phyloP scores from a whole-genome alignment of 2,113 vertebrate genomes.

The Brachyhypopomus occidentalis region DNA sequence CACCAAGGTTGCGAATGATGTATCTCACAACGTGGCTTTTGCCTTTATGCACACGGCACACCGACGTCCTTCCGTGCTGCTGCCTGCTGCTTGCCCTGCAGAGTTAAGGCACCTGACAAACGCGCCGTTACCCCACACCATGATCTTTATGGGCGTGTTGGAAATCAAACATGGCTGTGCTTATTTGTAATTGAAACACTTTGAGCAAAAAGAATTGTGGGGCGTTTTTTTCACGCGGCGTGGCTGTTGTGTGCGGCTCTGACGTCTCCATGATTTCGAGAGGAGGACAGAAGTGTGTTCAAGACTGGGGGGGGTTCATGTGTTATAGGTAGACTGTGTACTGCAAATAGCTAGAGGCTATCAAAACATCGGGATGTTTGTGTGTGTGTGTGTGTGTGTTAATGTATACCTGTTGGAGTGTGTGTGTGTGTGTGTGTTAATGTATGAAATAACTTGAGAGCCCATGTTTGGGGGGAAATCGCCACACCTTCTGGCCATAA shows the following conservation, averaged over 20 bases:
- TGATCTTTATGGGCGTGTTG: too few species aligned
- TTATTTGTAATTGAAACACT: too few species aligned
- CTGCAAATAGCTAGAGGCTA: constrained; percentile 33
- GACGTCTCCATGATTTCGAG: background rate
- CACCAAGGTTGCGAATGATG: background rate
- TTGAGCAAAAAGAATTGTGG: too few species aligned
- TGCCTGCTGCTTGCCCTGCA: too few species aligned
- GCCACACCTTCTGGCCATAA: constrained; percentile 4
- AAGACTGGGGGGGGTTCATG: constrained; percentile 46
- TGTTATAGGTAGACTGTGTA: constrained; percentile 31
- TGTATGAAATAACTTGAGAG: constrained; percentile 35
- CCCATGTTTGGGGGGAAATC: constrained; percentile 27
- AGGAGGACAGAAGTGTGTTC: too few species aligned
- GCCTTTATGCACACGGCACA: too few species aligned
- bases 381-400: constrained; percentile 53
- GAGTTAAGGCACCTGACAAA: too few species aligned
- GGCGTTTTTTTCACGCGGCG: background rate
- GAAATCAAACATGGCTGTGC: too few species aligned
- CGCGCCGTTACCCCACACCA: too few species aligned
- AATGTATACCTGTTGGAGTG: constrained; percentile 28
- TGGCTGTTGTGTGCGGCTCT: background rate
- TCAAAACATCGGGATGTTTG: constrained; percentile 18
- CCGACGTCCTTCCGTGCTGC: too few species aligned
- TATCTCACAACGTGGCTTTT: too few species aligned
- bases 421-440: background rate